These are phyloP conservation scores for Pogonognathellus flavescens DNA, from an alignment of 1,140 invertebrate genomes.

Conservation along the genomic window DNA sequence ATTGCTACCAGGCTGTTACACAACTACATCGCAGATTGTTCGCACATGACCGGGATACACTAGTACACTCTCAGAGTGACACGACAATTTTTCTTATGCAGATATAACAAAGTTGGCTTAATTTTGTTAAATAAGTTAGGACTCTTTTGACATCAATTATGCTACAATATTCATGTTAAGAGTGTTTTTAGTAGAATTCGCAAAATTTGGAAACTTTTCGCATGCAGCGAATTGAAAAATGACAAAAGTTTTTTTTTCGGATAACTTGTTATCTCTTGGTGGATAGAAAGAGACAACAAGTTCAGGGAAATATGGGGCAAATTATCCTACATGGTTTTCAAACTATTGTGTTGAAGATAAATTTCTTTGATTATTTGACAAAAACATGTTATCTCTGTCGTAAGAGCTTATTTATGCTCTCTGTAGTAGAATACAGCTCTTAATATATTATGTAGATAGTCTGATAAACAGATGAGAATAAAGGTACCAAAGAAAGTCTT, in stretches of 20 bases:
- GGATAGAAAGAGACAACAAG: constrained; percentile 25
- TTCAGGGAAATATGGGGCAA: constrained; percentile 35
- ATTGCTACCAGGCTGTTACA: no score
- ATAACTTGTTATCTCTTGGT: constrained; percentile 26
- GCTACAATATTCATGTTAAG: no score
- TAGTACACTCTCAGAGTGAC: no score
- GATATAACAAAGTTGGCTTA: no score
- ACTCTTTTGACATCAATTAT: no score
- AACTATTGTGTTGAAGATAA: constrained; percentile 49
- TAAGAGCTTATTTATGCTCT: constrained; percentile 34
- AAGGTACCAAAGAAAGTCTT: constrained; percentile 24
- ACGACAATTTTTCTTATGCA: no score
- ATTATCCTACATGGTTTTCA: constrained; percentile 14
- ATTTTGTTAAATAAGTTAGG: no score
- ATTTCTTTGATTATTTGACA: constrained; percentile 52
- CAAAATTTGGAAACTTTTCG: constrained; percentile 17
- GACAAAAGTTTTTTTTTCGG: constrained; percentile 20
- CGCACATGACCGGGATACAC: no score
- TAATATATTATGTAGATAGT: neutral
- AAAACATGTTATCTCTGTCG: constrained; percentile 49
- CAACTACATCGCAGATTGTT: no score
- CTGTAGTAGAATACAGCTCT: constrained; percentile 13
- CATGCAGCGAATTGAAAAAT: constrained; percentile 20
- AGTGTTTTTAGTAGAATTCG: neutral
- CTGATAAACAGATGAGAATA: constrained; percentile 15